phyloP scores from a whole-genome alignment of 2,797 vertebrate genomes.

The Brachymystax lenok region DNA sequence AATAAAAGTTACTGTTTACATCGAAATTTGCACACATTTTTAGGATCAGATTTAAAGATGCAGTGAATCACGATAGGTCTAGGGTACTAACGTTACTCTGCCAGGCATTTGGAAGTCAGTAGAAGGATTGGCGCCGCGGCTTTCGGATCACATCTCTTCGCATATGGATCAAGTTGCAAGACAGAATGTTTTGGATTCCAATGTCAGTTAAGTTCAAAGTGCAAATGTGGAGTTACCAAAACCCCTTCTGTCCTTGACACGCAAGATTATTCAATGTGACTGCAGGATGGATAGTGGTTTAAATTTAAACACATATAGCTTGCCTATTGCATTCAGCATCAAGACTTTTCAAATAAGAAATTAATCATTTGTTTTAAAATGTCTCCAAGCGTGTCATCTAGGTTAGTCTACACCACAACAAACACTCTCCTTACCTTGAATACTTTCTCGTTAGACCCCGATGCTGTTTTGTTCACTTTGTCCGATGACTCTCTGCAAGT shows the following conservation, averaged over 20 bases:
- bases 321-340: not conserved
- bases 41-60: not conserved
- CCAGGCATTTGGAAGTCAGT: constrained; percentile 54
- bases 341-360: not conserved
- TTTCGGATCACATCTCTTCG: constrained; percentile 81
- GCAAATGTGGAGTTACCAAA: constrained; percentile 80
- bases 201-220: constrained; percentile 89
- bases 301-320: not conserved
- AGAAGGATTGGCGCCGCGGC: constrained; percentile 82
- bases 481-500: constrained; percentile 39
- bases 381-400: constrained; percentile 39
- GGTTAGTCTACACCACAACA: constrained; percentile 1
- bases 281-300: constrained; percentile 1
- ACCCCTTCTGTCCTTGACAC: constrained; percentile 52
- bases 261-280: constrained; percentile 15
- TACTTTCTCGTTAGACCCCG: constrained; percentile 14
- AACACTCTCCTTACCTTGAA: constrained; percentile 52
- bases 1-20: not conserved
- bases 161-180: constrained; percentile 90
- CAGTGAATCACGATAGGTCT: not conserved
- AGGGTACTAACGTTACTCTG: not conserved
- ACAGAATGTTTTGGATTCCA: constrained; percentile 90
- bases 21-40: not conserved
- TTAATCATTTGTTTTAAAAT: not conserved
- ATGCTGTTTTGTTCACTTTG: constrained; percentile 36